phyloP scores from a whole-genome alignment of 1,140 invertebrate species.

The Lepidostoma basale region DNA sequence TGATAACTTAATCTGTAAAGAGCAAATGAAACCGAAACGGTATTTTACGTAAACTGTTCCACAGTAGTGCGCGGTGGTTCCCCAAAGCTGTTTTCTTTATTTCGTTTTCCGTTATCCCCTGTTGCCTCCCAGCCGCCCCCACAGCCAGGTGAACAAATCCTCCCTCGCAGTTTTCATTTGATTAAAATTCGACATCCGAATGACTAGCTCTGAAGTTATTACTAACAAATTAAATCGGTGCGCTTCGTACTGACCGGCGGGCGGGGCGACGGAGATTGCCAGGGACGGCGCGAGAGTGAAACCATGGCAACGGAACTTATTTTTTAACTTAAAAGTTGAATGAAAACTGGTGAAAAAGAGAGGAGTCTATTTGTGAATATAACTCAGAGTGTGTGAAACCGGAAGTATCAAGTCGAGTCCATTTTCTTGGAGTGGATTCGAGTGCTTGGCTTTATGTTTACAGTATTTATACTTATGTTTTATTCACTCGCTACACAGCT shows the following conservation, averaged over 20 bases:
- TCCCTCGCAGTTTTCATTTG: constrained; percentile 45
- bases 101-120: neutral
- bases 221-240: constrained; percentile 45
- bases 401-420: too few relatives aligned
- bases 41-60: neutral
- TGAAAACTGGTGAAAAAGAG: too few relatives aligned
- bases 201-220: constrained; percentile 45
- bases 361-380: too few relatives aligned
- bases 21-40: neutral
- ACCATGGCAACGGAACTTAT: too few relatives aligned
- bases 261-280: too few relatives aligned
- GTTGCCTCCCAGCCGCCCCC: neutral
- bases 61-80: neutral
- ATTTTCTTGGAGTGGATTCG: too few relatives aligned
- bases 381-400: too few relatives aligned
- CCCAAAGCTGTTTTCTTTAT: neutral
- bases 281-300: too few relatives aligned
- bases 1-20: neutral
- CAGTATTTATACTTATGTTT: too few relatives aligned
- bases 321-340: too few relatives aligned
- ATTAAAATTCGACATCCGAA: constrained; percentile 46
- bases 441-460: too few relatives aligned
- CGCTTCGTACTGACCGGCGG: constrained; percentile 23
- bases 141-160: constrained; percentile 40
- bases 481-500: too few relatives aligned